Evolutionary conservation across 2,888 invertebrate genomes (phyloP).

Genomic region (Tetranychus piercei): DNA sequence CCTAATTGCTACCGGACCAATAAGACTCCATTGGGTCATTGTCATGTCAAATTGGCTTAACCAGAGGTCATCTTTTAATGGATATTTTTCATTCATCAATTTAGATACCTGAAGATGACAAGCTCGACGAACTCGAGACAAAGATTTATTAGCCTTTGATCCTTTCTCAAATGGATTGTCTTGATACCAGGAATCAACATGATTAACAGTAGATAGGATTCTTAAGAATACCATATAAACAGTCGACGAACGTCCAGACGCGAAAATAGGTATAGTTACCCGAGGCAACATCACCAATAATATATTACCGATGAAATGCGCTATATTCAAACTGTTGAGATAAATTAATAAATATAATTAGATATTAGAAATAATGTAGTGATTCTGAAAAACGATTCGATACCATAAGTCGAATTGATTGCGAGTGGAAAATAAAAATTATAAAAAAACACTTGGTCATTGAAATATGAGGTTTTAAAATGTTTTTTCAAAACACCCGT

Average conservation of each 20-base stretch:
- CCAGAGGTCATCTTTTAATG: conserved; percentile 25
- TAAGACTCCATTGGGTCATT: conserved; percentile 70
- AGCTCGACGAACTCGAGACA: conserved; percentile 16
- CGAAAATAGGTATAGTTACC: conserved; percentile 18
- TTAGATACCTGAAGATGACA: conserved; percentile 19
- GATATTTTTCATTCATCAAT: conserved; percentile 21
- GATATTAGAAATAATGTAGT: too few relatives aligned
- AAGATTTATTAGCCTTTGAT: conserved; percentile 16
- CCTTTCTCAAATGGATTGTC: conserved; percentile 20
- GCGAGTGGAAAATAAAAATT: too few relatives aligned
- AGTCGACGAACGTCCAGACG: conserved; percentile 18
- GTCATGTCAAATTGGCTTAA: conserved; percentile 68
- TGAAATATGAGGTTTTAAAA: too few relatives aligned
- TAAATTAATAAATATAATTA: not conserved
- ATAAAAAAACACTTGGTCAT: too few relatives aligned
- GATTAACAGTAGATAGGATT: conserved; percentile 18
- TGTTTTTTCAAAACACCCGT: too few relatives aligned
- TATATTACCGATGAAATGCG: conserved; percentile 22
- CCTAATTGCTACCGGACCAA: conserved; percentile 43
- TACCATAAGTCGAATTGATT: too few relatives aligned
- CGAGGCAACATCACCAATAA: conserved; percentile 18
- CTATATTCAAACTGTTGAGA: conserved; percentile 17
- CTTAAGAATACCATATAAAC: conserved; percentile 17
- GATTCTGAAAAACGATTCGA: too few relatives aligned
- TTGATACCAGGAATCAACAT: conserved; percentile 20